Evolutionary conservation across 2,888 invertebrate genomes (phyloP).

Genomic region (Sphaerophoria rueppellii): DNA sequence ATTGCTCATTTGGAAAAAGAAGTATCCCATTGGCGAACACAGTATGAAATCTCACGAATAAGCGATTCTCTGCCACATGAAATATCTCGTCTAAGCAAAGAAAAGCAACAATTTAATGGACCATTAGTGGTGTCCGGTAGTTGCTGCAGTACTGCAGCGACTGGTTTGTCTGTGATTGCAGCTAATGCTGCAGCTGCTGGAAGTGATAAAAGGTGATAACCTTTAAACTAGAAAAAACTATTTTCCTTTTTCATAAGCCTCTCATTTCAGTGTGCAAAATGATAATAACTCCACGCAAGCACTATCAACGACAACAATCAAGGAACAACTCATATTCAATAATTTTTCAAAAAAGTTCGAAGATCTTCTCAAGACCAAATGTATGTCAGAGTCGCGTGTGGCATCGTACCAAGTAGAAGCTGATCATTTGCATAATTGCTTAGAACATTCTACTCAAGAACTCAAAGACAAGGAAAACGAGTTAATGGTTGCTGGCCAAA

Average conservation of each 20-base stretch:
- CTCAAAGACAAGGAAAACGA: slow-evolving; percentile 83
- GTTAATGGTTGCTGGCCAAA: slow-evolving; percentile 82
- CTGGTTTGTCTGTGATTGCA: slow-evolving; percentile 77
- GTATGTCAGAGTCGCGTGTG: slow-evolving; percentile 80
- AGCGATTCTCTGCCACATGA: slow-evolving; percentile 80
- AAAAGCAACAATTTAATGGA: slow-evolving; percentile 75
- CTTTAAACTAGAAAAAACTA: neutral
- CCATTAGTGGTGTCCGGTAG: slow-evolving; percentile 73
- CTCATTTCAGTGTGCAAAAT: slow-evolving; percentile 44
- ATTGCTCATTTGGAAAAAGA: slow-evolving; percentile 85
- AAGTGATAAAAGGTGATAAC: slow-evolving; percentile 35
- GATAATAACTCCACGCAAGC: slow-evolving; percentile 66
- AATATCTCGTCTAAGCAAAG: slow-evolving; percentile 79
- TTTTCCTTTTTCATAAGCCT: neutral
- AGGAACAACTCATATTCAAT: slow-evolving; percentile 80
- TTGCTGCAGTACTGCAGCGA: slow-evolving; percentile 79
- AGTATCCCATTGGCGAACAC: slow-evolving; percentile 88
- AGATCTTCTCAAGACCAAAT: slow-evolving; percentile 80
- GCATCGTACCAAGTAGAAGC: slow-evolving; percentile 81
- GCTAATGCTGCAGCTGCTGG: slow-evolving; percentile 52
- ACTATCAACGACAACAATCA: slow-evolving; percentile 72
- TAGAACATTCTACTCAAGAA: slow-evolving; percentile 83
- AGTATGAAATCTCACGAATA: slow-evolving; percentile 87
- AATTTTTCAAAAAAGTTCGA: slow-evolving; percentile 81
- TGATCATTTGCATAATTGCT: slow-evolving; percentile 82